Evolutionary conservation across 1,140 invertebrate species (phyloP).

Genomic region (Saccostrea glomerata): DNA sequence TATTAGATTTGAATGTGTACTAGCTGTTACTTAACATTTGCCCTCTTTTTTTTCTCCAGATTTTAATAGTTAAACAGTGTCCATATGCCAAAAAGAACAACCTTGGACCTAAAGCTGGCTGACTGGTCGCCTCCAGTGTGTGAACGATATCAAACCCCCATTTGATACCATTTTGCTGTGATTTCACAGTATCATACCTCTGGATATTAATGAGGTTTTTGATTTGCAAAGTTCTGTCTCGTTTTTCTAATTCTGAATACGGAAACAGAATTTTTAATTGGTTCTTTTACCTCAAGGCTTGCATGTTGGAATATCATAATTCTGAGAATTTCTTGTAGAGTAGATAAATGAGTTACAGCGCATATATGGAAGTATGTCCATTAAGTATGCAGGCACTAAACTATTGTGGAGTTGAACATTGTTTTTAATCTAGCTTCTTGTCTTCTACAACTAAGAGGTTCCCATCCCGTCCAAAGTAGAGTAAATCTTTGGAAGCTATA

Average conservation of each 20-base stretch:
- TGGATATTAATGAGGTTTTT: slow-evolving; percentile 22
- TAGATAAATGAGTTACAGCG: too few species aligned
- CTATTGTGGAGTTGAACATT: too few species aligned
- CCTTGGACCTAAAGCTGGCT: background rate
- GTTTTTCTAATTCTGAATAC: background rate
- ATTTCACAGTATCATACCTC: slow-evolving; percentile 1
- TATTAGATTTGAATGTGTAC: too few species aligned
- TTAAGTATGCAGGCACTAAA: too few species aligned
- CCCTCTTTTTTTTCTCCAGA: background rate
- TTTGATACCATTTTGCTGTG: slow-evolving; percentile 36
- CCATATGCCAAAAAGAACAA: background rate
- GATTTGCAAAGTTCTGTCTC: background rate
- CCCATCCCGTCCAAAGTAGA: too few species aligned
- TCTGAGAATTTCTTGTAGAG: too few species aligned
- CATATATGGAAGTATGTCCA: too few species aligned
- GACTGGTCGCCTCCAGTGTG: background rate
- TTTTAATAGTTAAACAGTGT: background rate
- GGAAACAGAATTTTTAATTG: background rate
- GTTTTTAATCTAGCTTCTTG: too few species aligned
- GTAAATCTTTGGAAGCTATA: too few species aligned
- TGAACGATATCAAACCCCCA: slow-evolving; percentile 20
- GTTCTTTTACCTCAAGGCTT: background rate
- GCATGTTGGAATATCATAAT: too few species aligned
- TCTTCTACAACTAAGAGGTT: too few species aligned
- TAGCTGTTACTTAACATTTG: too few species aligned